Percentiles rank a stretch among this genome's conserved stretches.
These are phyloP conservation scores for Barypeithes pellucidus DNA, from an alignment of 2,888 invertebrate species.

Conservation along the genomic window DNA sequence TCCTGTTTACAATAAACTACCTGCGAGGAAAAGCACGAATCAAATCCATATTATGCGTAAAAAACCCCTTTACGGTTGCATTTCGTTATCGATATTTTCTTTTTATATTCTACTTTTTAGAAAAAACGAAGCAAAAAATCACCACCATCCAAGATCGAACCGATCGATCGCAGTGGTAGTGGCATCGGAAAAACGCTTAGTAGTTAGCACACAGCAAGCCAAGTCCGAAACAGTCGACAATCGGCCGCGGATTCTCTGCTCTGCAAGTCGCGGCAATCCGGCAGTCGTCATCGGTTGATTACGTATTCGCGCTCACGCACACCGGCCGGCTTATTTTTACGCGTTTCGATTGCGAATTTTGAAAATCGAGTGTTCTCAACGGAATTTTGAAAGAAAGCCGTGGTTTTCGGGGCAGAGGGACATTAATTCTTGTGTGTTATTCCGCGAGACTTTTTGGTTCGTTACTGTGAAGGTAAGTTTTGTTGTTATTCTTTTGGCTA, in stretches of 20 bases:
- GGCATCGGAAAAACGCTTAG: slow-evolving; percentile 16
- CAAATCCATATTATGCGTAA: no score
- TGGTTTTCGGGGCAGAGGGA: slow-evolving; percentile 34
- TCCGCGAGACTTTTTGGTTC: slow-evolving; percentile 11
- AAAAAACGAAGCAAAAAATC: background rate
- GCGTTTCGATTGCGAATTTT: slow-evolving; percentile 23
- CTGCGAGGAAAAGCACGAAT: no score
- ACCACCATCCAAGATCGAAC: background rate
- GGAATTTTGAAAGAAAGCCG: slow-evolving; percentile 18
- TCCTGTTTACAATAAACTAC: no score
- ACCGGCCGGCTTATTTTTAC: slow-evolving; percentile 37
- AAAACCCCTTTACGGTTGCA: no score
- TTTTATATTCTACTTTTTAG: background rate
- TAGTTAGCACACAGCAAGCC: slow-evolving; percentile 22
- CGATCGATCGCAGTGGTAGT: slow-evolving; percentile 14
- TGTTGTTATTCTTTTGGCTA: background rate
- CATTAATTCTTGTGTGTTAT: background rate
- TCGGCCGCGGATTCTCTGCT: slow-evolving; percentile 47
- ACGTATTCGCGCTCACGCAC: slow-evolving; percentile 12
- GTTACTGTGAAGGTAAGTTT: slow-evolving; percentile 9
- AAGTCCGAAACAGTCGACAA: slow-evolving; percentile 31
- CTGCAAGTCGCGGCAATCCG: slow-evolving; percentile 41
- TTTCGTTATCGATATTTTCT: no score
- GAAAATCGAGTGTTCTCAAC: background rate
- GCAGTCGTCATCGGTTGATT: background rate